Base-by-base conservation (phyloP, 2,113 vertebrate species). In the Solea senegalensis region DNA sequence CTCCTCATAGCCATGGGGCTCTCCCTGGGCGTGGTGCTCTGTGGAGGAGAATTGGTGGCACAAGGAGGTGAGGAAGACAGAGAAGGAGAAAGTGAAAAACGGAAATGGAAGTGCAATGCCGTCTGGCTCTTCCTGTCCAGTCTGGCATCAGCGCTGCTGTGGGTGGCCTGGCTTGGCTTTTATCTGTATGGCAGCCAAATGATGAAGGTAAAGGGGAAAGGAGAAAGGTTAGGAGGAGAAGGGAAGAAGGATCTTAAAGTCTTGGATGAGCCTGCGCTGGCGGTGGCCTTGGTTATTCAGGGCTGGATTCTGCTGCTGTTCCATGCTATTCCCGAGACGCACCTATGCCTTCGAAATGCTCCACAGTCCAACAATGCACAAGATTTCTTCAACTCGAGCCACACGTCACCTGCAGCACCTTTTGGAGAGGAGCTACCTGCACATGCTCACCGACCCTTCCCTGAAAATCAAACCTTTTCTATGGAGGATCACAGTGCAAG, bases 241-340 rank as follows among this genome's bases (percentile, higher is more conserved):
- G 95, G 93, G 88, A 59, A 95, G 94, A 72, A 94, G 94, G 57
- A 96, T 91, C 3, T 81, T 88, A 88, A 84, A n/a, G 84, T 91
- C 59, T 94, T 97, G 95, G 95, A 95, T 40, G 97, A 98, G 71
- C 96, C 98, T 13, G 96, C 95, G 0, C 90, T 98, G 76, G 96
- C 97, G 7, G 95, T 99, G 62, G 94, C 97, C 11, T 90, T 99
- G 87, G 95, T 96, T 52, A 92, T 95, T 72, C 97, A 96, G 57
- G 98, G 96, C 21, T 99, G 98, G 98, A 94, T 97, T 55, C 95
- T 99, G 55, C 89, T 99, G 72, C 90, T 99, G 81, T 95, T 98
- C 80, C 95, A 99, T 0, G 96, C 96, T 41, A 96, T 99, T 80
- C 96, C 97, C 0, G 97, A 99, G 90, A 90, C 96, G 3, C 96